phyloP scores from a whole-genome alignment of 2,113 vertebrate species.

The Urocolius indicus region DNA sequence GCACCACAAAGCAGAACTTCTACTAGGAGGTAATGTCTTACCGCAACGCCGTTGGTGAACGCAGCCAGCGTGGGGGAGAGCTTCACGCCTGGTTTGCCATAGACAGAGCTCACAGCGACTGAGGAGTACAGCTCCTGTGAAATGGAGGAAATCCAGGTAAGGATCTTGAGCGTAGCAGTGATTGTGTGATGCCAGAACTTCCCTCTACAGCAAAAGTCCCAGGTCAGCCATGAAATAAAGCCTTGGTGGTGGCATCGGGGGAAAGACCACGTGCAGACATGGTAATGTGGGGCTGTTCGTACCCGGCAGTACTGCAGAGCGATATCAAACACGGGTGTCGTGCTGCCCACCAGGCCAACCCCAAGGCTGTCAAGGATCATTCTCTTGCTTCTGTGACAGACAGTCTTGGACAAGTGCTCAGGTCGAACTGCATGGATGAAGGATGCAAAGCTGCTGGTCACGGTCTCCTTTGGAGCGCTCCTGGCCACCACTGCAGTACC shows the following conservation, averaged over 20 bases:
- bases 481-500: conserved; percentile 70
- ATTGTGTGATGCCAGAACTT: neutral
- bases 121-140: conserved; percentile 81
- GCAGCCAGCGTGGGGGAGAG: conserved; percentile 86
- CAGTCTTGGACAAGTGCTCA: conserved; percentile 75
- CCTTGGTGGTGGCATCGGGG: too few relatives aligned
- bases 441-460: conserved; percentile 85
- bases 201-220: neutral
- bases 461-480: conserved; percentile 73
- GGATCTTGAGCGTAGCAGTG: neutral
- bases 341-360: conserved; percentile 88
- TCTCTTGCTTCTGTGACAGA: conserved; percentile 85
- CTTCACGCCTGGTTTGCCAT: conserved; percentile 77
- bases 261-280: accelerated
- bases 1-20: neutral
- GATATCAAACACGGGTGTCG: conserved; percentile 82
- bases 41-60: conserved; percentile 88
- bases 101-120: conserved; percentile 82
- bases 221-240: neutral
- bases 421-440: conserved; percentile 81
- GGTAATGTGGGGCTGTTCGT: neutral
- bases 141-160: neutral
- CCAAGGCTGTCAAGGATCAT: conserved; percentile 92
- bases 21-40: conserved; percentile 61
- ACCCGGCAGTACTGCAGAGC: conserved; percentile 87